Base-by-base conservation (phyloP, 2,113 vertebrate genomes). In the Artemisiospiza belli region DNA sequence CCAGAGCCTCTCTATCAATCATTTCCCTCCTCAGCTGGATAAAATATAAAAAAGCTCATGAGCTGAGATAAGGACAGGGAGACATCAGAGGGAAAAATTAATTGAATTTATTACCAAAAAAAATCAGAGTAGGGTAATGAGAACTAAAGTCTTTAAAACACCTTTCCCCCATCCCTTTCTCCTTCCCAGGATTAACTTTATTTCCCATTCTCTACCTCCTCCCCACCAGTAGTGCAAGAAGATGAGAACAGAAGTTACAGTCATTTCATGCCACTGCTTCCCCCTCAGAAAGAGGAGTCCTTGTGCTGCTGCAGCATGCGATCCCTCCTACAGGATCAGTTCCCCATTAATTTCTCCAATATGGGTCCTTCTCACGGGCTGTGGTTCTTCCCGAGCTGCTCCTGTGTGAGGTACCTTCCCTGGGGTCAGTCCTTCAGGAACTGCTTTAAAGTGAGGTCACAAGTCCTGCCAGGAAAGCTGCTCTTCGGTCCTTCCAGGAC, bases 191-290 rank as follows among this genome's bases (percentile, higher is more conserved):
- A n/a, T 46, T 61, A 47, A 61, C 11, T 76, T 61, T 69, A 47
- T 83, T 75, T 11, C n/a, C 2, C 0, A 54, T 46, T 62, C 17
- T 68, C 39, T 83, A n/a, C 17, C 30, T 83, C 39, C 41, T 76
- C 47, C 54, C 54, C 55, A 25, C 30, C 46, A 68, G 39, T 25
- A 75, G n/a, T 15, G 30, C n/a, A 52, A 28, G 39, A 59, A 75
- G n/a, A 61, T 35, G 24, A 74, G 62, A 68, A 54, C 0, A 2
- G 62, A 61, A 20, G n/a, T 46, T 18, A n/a, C 0, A 0, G 16
- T 68, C 46, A 39, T 54, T 54, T 61, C 54, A 21, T 46, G 78
- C 28, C 11, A 11, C 39, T 46, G n/a, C 52, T 41, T 61, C 5
- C 54, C n/a, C 13, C 54, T 75, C 54, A 54, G 43, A 25, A 63